These are phyloP conservation scores for Mus spretus DNA, from an alignment of 2,797 vertebrate genomes.

Conservation along the genomic window DNA sequence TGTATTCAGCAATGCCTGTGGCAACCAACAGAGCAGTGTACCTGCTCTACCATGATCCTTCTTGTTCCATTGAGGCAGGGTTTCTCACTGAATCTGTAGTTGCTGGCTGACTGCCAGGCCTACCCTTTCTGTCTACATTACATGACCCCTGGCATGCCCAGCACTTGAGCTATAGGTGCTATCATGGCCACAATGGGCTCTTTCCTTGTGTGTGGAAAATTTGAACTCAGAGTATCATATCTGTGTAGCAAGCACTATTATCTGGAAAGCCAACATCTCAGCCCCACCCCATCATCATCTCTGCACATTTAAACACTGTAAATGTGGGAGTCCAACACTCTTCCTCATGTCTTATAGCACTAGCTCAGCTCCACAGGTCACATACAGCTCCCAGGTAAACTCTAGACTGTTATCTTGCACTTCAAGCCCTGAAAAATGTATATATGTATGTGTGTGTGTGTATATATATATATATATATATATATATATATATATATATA, in stretches of 20 bases:
- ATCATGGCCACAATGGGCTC: too few relatives aligned
- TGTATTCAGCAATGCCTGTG: neutral
- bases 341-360: neutral
- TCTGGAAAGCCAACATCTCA: neutral
- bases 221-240: neutral
- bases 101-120: neutral
- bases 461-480: too few relatives aligned
- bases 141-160: neutral
- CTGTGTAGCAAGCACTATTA: neutral
- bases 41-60: neutral
- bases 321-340: neutral
- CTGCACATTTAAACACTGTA: constrained; percentile 27
- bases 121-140: too few relatives aligned
- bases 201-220: neutral
- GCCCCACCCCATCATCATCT: neutral
- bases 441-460: too few relatives aligned
- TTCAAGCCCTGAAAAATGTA: neutral
- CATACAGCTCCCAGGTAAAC: constrained; percentile 3
- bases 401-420: neutral
- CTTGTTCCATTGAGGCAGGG: neutral
- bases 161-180: neutral
- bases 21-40: neutral
- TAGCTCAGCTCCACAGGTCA: constrained; percentile 20
- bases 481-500: too few relatives aligned
- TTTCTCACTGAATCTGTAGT: neutral